Base-by-base conservation (phyloP, 2,888 invertebrate species). In the Aporophyla nigra region DNA sequence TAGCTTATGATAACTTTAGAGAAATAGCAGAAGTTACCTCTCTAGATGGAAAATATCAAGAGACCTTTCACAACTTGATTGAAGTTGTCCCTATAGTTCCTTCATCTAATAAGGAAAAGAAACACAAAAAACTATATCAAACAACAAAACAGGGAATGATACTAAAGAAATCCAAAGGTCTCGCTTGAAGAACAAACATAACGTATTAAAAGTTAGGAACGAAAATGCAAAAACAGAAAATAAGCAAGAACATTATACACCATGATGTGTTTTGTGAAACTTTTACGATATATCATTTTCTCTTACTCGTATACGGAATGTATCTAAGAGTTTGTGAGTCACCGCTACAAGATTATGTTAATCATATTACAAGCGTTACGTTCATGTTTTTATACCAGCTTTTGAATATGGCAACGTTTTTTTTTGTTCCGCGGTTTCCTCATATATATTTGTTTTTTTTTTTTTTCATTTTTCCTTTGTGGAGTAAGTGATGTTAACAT, bases 171-270 rank as follows among this genome's bases (percentile, higher is more conserved):
- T 76, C 59, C 51, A 51, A 74, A 76, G 72, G 49, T 63, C 61
- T 53, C 62, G 49, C 65, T 76, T 61, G n/a, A 76, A 76, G 71
- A 75, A 78, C 67, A 78, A 78, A 71, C 83, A 75, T 33, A 84
- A 74, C 82, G 53, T 88, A 87, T 87, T 88, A 87, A 88, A 86
- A 87, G 85, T 87, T 78, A 84, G 71, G 43, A 75, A 70, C 74
- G 79, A 87, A 78, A 88, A 87, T 88, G 83, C 85, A 88, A 86
- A 87, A 82, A 82, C 82, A 88, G 72, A 82, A 87, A 88, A 87
- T 87, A 82, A 86, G 62, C 78, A 69, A 76, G 73, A 43, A 75
- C 71, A 87, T 87, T 87, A 87, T 85, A 87, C 87, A 75, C 71
- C 78, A 78, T 82, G 88, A 88, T 88, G 85, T 86, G 85, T 88